Conservation (phyloP, 1,140 invertebrate species). For the Drosophila takahashii region DNA sequence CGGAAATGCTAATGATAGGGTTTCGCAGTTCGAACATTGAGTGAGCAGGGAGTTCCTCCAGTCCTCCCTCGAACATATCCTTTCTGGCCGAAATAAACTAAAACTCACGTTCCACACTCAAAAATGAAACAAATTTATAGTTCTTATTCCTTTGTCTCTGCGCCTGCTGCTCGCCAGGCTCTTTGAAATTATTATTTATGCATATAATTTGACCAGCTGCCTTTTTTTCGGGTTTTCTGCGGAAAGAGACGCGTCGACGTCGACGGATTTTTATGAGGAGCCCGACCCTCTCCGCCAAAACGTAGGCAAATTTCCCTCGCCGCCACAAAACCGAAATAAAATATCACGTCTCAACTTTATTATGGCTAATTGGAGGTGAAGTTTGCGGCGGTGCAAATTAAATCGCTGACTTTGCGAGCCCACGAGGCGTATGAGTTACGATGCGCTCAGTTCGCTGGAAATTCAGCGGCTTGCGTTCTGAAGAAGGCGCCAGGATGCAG, state of each 20-base stretch:
- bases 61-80: constrained; percentile 43
- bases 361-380: constrained; percentile 75
- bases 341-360: constrained; percentile 83
- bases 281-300: not conserved
- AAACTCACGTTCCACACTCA: constrained; percentile 56
- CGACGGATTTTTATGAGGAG: constrained; percentile 37
- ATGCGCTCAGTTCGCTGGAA: constrained; percentile 65
- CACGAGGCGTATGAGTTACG: constrained; percentile 79
- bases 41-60: constrained; percentile 11
- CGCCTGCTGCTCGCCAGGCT: constrained; percentile 29
- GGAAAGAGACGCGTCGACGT: constrained; percentile 51
- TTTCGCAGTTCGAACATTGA: constrained; percentile 48
- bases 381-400: constrained; percentile 54
- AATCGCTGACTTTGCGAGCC: constrained; percentile 43
- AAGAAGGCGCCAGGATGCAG: constrained; percentile 58
- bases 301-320: constrained; percentile 74
- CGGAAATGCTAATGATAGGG: constrained; percentile 84
- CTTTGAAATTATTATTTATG: constrained; percentile 82
- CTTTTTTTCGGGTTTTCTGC: constrained; percentile 50
- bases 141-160: constrained; percentile 57
- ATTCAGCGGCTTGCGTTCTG: constrained; percentile 36
- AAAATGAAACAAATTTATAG: constrained; percentile 70
- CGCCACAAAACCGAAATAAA: constrained; percentile 57
- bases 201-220: constrained; percentile 80
- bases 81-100: constrained; percentile 30